Conservation (phyloP, 2,113 vertebrate species). For the Lophius piscatorius region DNA sequence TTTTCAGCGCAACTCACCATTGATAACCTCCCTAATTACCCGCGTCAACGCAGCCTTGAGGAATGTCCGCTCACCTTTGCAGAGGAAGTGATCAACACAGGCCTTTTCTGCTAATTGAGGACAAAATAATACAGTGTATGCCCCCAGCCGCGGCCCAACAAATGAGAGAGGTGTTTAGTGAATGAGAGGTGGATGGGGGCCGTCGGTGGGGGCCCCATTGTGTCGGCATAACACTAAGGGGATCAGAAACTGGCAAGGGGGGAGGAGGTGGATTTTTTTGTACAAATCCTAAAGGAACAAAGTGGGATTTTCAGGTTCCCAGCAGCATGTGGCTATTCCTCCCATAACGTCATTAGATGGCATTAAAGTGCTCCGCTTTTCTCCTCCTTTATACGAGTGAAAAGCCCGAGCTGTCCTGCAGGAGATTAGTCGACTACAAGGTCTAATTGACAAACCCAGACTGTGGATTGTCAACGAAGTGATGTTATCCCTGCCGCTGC, state of each 20-base stretch:
- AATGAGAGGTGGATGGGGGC: constrained; percentile 54
- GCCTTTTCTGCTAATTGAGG: constrained; percentile 74
- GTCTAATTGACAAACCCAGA: constrained; percentile 73
- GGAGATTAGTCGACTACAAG: constrained; percentile 69
- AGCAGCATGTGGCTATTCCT: constrained; percentile 82
- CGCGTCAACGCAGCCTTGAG: background rate
- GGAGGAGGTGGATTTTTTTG: constrained; percentile 44
- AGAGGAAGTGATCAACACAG: constrained; percentile 76
- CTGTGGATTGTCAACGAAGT: constrained; percentile 54
- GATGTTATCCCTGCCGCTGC: constrained; percentile 66
- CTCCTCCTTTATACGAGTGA: too few relatives aligned
- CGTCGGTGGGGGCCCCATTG: constrained; percentile 71
- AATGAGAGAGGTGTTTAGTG: constrained; percentile 72
- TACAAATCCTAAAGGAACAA: constrained; percentile 72
- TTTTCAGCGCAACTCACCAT: background rate
- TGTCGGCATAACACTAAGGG: constrained; percentile 68
- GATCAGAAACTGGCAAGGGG: constrained; percentile 65
- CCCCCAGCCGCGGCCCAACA: constrained; percentile 50
- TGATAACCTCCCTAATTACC: constrained; percentile 29
- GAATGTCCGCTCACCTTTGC: constrained; percentile 48
- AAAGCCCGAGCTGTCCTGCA: constrained; percentile 53
- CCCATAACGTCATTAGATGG: constrained; percentile 81
- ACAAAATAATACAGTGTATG: constrained; percentile 62
- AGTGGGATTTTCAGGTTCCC: constrained; percentile 83
- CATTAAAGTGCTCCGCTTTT: constrained; percentile 75